Evolutionary conservation across 2,888 invertebrate genomes (phyloP).

Genomic region (Nephrotoma guestfalica): DNA sequence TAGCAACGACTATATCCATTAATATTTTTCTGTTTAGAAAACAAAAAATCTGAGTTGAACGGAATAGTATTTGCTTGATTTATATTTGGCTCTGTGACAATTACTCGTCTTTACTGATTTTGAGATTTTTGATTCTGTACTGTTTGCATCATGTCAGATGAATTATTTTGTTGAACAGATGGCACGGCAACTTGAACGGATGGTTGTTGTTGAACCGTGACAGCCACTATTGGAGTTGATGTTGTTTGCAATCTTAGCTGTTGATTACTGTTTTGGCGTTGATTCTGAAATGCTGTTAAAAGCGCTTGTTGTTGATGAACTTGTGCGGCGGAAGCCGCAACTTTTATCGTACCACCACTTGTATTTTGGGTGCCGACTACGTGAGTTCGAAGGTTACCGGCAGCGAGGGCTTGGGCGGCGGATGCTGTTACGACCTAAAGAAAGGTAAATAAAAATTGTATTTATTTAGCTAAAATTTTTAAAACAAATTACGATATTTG

Average conservation of each 20-base stretch:
- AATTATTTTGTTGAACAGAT: conserved; percentile 12
- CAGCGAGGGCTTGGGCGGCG: conserved; percentile 31
- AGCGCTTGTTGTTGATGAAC: conserved; percentile 37
- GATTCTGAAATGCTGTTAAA: conserved; percentile 39
- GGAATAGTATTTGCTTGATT: not conserved
- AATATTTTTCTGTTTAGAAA: not conserved
- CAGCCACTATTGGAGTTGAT: conserved; percentile 38
- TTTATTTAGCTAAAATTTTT: not conserved
- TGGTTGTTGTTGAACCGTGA: conserved; percentile 37
- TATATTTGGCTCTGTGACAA: not conserved
- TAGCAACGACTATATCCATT: not conserved
- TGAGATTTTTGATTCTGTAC: not conserved
- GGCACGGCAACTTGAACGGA: conserved; percentile 14
- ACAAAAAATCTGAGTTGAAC: not conserved
- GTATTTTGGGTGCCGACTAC: conserved; percentile 29
- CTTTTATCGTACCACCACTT: conserved; percentile 35
- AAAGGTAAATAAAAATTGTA: conserved; percentile 6
- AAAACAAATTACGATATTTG: not conserved
- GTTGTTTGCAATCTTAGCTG: conserved; percentile 44
- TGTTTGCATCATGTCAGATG: not conserved
- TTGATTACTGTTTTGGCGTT: conserved; percentile 38
- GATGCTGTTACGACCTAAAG: conserved; percentile 41
- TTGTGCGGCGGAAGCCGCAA: conserved; percentile 28
- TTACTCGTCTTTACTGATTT: not conserved
- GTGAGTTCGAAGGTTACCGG: conserved; percentile 34